A percentile compares a stretch with the other conserved stretches of the same genome.
Conservation (phyloP, 35 echinoderm and acorn worm species). For the Apostichopus parvimensis region DNA sequence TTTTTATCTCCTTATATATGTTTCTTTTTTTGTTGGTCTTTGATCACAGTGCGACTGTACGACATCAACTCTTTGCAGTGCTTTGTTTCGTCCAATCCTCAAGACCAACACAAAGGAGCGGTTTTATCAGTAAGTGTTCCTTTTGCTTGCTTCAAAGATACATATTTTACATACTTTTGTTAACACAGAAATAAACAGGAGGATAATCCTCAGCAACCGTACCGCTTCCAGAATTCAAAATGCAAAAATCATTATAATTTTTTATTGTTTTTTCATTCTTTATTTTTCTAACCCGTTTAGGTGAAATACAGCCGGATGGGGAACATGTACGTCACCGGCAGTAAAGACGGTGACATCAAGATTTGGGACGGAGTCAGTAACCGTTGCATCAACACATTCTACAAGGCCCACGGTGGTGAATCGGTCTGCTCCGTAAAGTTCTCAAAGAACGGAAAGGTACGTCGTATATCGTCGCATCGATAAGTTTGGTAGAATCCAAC, state of each 20-base stretch:
- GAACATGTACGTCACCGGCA: conserved; percentile 78
- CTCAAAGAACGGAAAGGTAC: conserved; percentile 94
- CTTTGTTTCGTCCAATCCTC: conserved; percentile 92
- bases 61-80: conserved; percentile 94
- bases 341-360: conserved; percentile 92
- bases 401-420: conserved; percentile 84
- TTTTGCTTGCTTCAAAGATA: too few species aligned
- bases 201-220: too few species aligned
- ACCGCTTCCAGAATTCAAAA: too few species aligned
- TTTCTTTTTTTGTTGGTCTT: conserved; percentile 18
- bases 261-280: not conserved
- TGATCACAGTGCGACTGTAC: conserved; percentile 74
- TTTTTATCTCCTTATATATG: too few species aligned
- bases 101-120: conserved; percentile 86
- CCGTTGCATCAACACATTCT: conserved; percentile 86
- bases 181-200: too few species aligned
- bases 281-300: conserved; percentile 16
- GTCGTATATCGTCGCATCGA: not conserved
- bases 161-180: too few species aligned
- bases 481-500: too few species aligned
- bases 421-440: conserved; percentile 88
- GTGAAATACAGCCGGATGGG: conserved; percentile 80
- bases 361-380: conserved; percentile 98
- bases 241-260: not conserved
- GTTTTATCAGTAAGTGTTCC: conserved; percentile 76